phyloP scores from a whole-genome alignment of 2,113 vertebrate genomes.

The Rhynchomys soricoides region DNA sequence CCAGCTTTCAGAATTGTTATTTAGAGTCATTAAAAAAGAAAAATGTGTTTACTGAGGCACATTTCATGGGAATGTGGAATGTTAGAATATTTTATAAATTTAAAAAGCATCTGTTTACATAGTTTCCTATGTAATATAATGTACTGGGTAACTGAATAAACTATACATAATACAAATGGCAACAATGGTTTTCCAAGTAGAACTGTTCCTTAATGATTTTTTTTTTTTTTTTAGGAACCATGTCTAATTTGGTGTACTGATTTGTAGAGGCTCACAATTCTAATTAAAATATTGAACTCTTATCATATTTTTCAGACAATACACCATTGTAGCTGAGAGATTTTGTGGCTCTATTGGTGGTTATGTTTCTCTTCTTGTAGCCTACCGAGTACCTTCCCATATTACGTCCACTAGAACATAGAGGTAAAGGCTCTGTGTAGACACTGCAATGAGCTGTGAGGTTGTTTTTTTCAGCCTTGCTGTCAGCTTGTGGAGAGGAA shows the following conservation, averaged over 20 bases:
- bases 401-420: background rate
- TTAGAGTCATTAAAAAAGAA: background rate
- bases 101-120: background rate
- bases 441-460: background rate
- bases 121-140: background rate
- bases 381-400: background rate
- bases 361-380: background rate
- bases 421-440: background rate
- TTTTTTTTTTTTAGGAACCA: background rate
- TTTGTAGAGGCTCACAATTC: background rate
- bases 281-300: background rate
- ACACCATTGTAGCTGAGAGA: background rate
- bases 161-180: background rate
- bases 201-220: conserved; percentile 1
- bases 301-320: background rate
- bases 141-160: background rate
- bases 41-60: background rate
- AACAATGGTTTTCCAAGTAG: background rate
- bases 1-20: background rate
- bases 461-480: background rate
- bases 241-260: background rate
- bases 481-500: background rate
- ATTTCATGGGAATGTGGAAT: background rate
- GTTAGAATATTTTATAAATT: background rate
- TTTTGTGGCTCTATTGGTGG: background rate